Evolutionary conservation across 2,113 vertebrate genomes (phyloP).

Genomic region (Spea multiplicata): DNA sequence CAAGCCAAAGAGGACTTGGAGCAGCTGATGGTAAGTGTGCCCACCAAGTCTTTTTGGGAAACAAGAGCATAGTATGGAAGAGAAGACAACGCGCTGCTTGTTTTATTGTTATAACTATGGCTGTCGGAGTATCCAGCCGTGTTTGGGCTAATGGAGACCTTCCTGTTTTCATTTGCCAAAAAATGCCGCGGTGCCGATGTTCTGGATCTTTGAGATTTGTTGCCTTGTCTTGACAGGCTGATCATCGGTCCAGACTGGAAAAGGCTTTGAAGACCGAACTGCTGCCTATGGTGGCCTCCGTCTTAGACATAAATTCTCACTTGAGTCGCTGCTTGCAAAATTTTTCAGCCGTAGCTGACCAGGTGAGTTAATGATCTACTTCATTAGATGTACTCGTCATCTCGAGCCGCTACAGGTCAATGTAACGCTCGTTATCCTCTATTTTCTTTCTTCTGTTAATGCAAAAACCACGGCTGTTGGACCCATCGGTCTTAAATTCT

Average conservation of each 20-base stretch:
- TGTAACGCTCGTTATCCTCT: background rate
- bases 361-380: conserved; percentile 60
- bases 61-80: too few relatives aligned
- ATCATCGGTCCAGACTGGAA: conserved; percentile 71
- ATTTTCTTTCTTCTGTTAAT: background rate
- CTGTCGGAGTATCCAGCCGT: too few relatives aligned
- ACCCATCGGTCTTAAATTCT: too few relatives aligned
- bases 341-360: conserved; percentile 64
- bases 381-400: too few relatives aligned
- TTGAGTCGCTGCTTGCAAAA: conserved; percentile 70
- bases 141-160: too few relatives aligned
- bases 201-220: too few relatives aligned
- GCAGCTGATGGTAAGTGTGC: conserved; percentile 77
- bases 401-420: background rate
- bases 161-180: too few relatives aligned
- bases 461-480: too few relatives aligned
- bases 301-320: conserved; percentile 67
- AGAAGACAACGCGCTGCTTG: too few relatives aligned
- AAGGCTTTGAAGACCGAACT: conserved; percentile 65
- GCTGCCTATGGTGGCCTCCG: conserved; percentile 64
- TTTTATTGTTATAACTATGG: too few relatives aligned
- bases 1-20: conserved; percentile 69
- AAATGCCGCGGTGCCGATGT: too few relatives aligned
- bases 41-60: background rate
- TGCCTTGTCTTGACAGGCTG: conserved; percentile 62